These are phyloP conservation scores for Enteromius fasciolatus DNA, from an alignment of 2,797 vertebrate genomes.

Conservation along the genomic window DNA sequence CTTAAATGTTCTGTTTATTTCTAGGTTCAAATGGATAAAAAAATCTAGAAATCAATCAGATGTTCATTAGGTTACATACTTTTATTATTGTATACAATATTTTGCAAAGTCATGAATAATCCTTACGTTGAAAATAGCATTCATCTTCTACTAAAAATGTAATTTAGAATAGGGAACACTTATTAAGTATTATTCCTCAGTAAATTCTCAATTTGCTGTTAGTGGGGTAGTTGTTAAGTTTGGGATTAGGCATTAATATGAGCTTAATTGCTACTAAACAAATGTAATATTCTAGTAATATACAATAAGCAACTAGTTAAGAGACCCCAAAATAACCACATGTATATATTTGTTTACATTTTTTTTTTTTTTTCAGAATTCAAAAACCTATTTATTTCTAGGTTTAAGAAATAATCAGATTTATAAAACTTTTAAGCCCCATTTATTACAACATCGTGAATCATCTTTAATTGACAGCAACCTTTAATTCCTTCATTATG, in stretches of 20 bases:
- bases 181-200: no score
- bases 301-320: no score
- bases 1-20: not conserved
- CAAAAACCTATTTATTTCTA: not conserved
- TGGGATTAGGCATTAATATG: no score
- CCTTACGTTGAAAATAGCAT: not conserved
- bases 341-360: not conserved
- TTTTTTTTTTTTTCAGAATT: not conserved
- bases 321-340: no score
- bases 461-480: not conserved
- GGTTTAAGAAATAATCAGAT: not conserved
- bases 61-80: not conserved
- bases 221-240: no score
- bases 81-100: not conserved
- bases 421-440: not conserved
- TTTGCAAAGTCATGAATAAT: constrained; percentile 1
- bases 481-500: not conserved
- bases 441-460: not conserved
- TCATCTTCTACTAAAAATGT: not conserved
- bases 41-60: not conserved
- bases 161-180: no score
- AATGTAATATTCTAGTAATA: no score
- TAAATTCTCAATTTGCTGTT: no score
- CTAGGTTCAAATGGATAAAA: not conserved
- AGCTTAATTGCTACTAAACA: no score